phyloP scores from a whole-genome alignment of 2,113 vertebrate genomes.

The Tapirus terrestris region DNA sequence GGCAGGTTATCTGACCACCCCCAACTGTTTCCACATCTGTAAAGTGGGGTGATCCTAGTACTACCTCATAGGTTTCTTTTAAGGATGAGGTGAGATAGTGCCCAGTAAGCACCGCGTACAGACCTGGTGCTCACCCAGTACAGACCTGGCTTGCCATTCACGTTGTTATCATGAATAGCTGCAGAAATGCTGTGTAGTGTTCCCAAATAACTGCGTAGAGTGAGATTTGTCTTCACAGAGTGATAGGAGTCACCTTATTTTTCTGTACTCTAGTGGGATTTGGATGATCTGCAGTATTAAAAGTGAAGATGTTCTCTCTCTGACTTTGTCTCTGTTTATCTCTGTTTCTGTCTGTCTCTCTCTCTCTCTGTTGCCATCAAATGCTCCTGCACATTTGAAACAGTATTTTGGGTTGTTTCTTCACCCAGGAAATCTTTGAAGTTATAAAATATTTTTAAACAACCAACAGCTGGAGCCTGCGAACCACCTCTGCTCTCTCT shows the following conservation, averaged over 20 bases:
- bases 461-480: background rate
- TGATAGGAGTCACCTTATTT: background rate
- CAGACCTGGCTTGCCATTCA: too few relatives aligned
- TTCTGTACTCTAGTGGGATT: background rate
- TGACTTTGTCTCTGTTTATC: background rate
- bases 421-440: background rate
- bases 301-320: background rate
- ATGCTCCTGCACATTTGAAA: background rate
- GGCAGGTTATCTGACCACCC: background rate
- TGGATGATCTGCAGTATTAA: too few relatives aligned
- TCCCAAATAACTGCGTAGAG: too few relatives aligned
- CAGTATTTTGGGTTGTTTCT: background rate
- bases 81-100: background rate
- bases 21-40: background rate
- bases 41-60: too few relatives aligned
- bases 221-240: background rate
- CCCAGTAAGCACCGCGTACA: background rate
- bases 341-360: background rate
- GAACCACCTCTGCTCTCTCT: background rate
- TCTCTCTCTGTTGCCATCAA: background rate
- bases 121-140: background rate
- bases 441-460: background rate
- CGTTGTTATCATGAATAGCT: background rate
- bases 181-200: rapidly evolving
- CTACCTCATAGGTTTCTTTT: background rate